These are phyloP conservation scores for Zaprionus capensis DNA, from an alignment of 1,140 invertebrate species.

Conservation along the genomic window DNA sequence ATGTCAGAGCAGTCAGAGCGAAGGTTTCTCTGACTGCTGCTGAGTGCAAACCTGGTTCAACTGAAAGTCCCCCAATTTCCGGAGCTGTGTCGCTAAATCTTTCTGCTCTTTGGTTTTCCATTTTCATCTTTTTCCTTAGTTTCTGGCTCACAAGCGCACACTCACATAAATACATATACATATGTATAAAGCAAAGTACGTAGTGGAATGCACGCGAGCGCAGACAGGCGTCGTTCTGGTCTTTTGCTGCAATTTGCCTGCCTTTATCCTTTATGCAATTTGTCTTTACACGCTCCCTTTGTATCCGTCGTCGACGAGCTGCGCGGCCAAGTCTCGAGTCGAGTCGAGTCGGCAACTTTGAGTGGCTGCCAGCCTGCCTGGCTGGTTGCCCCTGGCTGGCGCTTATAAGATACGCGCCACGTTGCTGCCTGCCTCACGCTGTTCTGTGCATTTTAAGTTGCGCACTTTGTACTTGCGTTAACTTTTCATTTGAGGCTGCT, in stretches of 20 bases:
- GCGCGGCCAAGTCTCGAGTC: conserved; percentile 31
- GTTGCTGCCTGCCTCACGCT: conserved; percentile 35
- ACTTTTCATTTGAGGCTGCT: conserved; percentile 52
- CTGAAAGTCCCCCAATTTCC: conserved; percentile 11
- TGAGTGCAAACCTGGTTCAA: conserved; percentile 18
- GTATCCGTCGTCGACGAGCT: conserved; percentile 8
- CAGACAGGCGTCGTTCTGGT: conserved; percentile 20
- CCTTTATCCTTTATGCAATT: conserved; percentile 69
- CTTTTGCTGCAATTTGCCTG: conserved; percentile 45
- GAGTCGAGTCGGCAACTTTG: conserved; percentile 36
- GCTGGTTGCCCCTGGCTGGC: neutral
- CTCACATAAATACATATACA: neutral
- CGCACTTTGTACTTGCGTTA: conserved; percentile 15
- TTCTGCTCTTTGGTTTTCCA: conserved; percentile 22
- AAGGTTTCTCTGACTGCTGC: conserved; percentile 7
- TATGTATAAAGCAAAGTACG: neutral
- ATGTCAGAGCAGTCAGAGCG: conserved; percentile 26
- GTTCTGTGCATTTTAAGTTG: conserved; percentile 59
- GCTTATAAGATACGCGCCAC: neutral
- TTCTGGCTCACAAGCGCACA: neutral
- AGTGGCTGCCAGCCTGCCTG: conserved; percentile 47
- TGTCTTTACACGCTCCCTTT: conserved; percentile 63
- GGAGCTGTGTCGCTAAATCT: conserved; percentile 21
- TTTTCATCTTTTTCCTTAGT: conserved; percentile 13
- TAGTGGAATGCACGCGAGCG: conserved; percentile 9